Conservation (phyloP, 2,797 vertebrate species). For the Sitta carolinensis region DNA sequence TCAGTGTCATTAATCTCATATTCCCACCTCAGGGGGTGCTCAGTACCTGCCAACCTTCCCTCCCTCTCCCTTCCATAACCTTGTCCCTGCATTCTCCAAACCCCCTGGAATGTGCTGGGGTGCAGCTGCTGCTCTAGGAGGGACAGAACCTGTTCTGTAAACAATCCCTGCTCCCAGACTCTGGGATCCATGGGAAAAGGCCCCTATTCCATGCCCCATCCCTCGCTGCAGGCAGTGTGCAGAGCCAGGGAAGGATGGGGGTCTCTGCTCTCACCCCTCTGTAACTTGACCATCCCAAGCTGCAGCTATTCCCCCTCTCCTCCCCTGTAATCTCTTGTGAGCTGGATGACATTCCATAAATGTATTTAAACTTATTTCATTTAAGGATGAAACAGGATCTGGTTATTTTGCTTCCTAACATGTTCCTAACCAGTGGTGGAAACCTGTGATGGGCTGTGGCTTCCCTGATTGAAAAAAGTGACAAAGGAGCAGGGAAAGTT, state of each 20-base stretch:
- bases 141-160: neutral
- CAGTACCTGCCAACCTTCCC: neutral
- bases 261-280: neutral
- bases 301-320: neutral
- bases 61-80: neutral
- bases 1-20: neutral
- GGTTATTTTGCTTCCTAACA: neutral
- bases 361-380: neutral
- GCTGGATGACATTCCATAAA: neutral
- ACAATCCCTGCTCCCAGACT: neutral
- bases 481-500: neutral
- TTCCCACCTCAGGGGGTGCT: neutral
- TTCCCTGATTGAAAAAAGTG: neutral
- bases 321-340: neutral
- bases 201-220: fast-evolving
- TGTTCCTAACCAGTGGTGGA: neutral
- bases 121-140: neutral
- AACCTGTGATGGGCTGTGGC: fast-evolving
- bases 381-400: neutral
- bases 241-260: neutral
- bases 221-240: neutral
- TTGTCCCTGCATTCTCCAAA: neutral
- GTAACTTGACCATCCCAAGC: neutral
- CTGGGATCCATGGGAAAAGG: neutral
- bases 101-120: neutral